Conservation (phyloP, 2,888 invertebrate species). For the Scaptomyza caliginosa region DNA sequence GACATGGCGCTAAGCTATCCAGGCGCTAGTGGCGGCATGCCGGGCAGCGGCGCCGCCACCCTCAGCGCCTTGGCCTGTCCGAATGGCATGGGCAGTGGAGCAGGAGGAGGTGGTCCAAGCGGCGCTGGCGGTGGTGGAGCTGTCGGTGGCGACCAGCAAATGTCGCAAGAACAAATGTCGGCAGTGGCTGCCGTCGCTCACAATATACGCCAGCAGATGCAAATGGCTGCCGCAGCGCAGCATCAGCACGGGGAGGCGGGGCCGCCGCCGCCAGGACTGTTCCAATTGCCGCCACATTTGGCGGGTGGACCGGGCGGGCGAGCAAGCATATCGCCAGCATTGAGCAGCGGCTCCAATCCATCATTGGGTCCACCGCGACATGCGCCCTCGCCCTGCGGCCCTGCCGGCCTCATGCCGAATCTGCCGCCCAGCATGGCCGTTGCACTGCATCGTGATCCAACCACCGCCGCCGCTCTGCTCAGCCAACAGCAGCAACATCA, state of each 20-base stretch:
- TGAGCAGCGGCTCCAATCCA: conserved; percentile 83
- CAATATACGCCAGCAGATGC: conserved; percentile 93
- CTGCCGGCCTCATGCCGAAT: conserved; percentile 74
- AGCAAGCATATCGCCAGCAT: conserved; percentile 83
- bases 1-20: conserved; percentile 87
- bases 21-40: conserved; percentile 81
- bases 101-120: conserved; percentile 18
- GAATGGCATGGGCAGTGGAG: conserved; percentile 63
- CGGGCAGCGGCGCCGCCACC: conserved; percentile 37
- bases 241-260: conserved; percentile 77
- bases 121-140: conserved; percentile 31
- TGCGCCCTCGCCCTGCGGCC: conserved; percentile 79
- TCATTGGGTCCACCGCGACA: conserved; percentile 74
- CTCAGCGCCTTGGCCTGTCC: conserved; percentile 68
- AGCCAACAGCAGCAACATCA: conserved; percentile 78
- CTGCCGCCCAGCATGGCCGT: conserved; percentile 81
- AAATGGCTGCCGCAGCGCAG: conserved; percentile 87
- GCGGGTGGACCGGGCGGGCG: conserved; percentile 80
- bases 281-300: conserved; percentile 80
- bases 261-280: conserved; percentile 83
- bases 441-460: conserved; percentile 79
- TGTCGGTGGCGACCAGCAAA: conserved; percentile 84
- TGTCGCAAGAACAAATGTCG: conserved; percentile 90
- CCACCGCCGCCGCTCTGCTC: conserved; percentile 66
- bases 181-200: conserved; percentile 94